phyloP scores from a whole-genome alignment of 1,140 invertebrate species.

The Drosophila subobscura region DNA sequence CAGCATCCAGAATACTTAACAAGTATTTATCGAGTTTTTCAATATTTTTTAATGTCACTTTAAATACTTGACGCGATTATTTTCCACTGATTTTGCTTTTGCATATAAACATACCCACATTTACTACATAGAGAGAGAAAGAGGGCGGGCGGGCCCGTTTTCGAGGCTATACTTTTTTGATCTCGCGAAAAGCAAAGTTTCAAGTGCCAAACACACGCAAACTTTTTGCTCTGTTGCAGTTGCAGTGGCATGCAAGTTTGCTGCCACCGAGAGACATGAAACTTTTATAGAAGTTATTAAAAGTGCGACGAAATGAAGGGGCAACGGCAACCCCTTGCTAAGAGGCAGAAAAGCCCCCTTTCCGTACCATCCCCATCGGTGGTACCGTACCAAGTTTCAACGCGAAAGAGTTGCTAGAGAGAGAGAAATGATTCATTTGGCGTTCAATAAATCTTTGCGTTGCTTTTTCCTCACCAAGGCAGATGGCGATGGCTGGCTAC shows the following conservation, averaged over 20 bases:
- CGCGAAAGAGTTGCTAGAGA: constrained; percentile 46
- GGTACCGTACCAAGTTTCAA: constrained; percentile 32
- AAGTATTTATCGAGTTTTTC: constrained; percentile 81
- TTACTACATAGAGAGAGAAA: constrained; percentile 1
- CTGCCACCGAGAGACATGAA: constrained; percentile 70
- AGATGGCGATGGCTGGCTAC: constrained; percentile 28
- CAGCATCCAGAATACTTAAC: constrained; percentile 55
- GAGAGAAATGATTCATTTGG: constrained; percentile 68
- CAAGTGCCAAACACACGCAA: constrained; percentile 81
- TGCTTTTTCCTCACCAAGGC: constrained; percentile 45
- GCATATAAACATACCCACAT: constrained; percentile 40
- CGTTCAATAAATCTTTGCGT: constrained; percentile 75
- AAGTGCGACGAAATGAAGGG: constrained; percentile 54
- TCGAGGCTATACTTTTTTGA: constrained; percentile 25
- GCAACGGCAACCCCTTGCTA: no score
- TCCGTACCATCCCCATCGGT: not conserved
- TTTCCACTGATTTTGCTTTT: constrained; percentile 73
- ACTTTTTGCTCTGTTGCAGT: constrained; percentile 56
- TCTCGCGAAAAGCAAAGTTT: constrained; percentile 55
- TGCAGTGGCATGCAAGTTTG: constrained; percentile 63
- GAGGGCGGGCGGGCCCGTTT: not conserved
- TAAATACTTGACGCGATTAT: constrained; percentile 80
- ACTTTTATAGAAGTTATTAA: constrained; percentile 80
- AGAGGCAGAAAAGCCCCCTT: no score
- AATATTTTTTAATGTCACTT: constrained; percentile 80